These are phyloP conservation scores for Corythoichthys intestinalis DNA, from an alignment of 2,113 vertebrate genomes.

Conservation along the genomic window DNA sequence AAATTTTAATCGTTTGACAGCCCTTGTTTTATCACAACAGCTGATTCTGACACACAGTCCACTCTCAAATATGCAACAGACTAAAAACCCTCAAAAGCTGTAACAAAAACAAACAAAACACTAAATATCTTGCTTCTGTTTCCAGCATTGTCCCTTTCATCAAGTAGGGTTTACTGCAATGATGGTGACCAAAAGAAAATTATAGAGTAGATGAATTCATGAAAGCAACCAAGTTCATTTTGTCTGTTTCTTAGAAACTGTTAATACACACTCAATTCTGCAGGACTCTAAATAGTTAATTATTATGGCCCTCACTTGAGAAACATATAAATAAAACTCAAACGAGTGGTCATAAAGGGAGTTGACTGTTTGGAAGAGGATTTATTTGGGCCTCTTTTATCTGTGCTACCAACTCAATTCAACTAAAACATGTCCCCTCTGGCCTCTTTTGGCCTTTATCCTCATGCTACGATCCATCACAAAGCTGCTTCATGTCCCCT, in stretches of 20 bases:
- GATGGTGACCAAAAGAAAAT: background rate
- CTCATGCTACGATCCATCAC: constrained; percentile 44
- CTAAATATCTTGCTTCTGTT: background rate
- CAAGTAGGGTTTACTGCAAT: background rate
- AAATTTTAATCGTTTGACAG: too few relatives aligned
- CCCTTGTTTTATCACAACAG: background rate
- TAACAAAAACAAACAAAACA: background rate
- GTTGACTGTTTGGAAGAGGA: background rate
- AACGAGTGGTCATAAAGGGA: background rate
- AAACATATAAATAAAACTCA: background rate
- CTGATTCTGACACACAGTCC: background rate
- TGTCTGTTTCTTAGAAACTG: background rate
- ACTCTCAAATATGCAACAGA: background rate
- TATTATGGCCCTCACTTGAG: background rate
- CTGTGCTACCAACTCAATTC: constrained; percentile 27
- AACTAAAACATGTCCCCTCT: constrained; percentile 23
- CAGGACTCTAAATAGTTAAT: background rate
- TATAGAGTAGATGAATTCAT: background rate
- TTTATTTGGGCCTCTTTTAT: constrained; percentile 30
- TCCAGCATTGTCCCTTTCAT: background rate
- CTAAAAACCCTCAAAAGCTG: background rate
- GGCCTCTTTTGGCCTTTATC: constrained; percentile 35
- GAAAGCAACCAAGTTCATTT: background rate
- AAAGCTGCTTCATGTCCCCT: constrained; percentile 38
- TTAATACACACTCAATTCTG: background rate